Evolutionary conservation across 37 sponge, comb jelly and placozoan genomes (phyloP), one percentile per base, ranked within the genome.

Genomic region (Beroe forskalii): DNA sequence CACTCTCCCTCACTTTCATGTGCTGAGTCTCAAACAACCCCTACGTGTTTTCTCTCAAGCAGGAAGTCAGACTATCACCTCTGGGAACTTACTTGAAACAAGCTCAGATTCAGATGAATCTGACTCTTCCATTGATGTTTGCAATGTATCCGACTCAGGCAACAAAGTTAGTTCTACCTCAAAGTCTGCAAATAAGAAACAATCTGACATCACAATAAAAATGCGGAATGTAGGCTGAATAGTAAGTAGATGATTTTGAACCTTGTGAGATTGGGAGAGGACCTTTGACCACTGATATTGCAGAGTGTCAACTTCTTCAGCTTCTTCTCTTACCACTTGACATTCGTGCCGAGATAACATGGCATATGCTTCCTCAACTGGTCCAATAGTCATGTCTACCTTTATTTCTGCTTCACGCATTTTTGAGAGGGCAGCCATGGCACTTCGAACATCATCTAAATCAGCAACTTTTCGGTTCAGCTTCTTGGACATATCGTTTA

Each of bases 311-410:
- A 98, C 99, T 35, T 92, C 61, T 86, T 98, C 99, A 22, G 93
- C 90, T 61, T 98, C 95, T 27, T 98, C 99, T 41, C 92, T 93
- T 28, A 92, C 61, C 27, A 96, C 94, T 0, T 92, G 42, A 40
- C 96, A 94, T 0, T 91, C 90, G 62, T 94, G 89, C 67, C 92
- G 92, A 23, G 92, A 92, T 31, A 96, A 90, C 67, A 96, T 93
- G 38, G 92, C 64, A 91, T 98, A 98, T 20, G 96, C 95, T 62
- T 98, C 99, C 96, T 95, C 99, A 42, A 98, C 92, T 35, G 99
- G 99, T 3, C 92, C 94, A 38, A 98, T 93, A 37, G 93, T 90
- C 94, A 93, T 96, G 89, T 98, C 99, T 41, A 96, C 95, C 37
- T 92, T 60, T 0, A 95, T 95, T 64, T 98, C 96, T 25, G 94